phyloP scores from a whole-genome alignment of 2,113 vertebrate species.

The Ceuthmochares aereus region DNA sequence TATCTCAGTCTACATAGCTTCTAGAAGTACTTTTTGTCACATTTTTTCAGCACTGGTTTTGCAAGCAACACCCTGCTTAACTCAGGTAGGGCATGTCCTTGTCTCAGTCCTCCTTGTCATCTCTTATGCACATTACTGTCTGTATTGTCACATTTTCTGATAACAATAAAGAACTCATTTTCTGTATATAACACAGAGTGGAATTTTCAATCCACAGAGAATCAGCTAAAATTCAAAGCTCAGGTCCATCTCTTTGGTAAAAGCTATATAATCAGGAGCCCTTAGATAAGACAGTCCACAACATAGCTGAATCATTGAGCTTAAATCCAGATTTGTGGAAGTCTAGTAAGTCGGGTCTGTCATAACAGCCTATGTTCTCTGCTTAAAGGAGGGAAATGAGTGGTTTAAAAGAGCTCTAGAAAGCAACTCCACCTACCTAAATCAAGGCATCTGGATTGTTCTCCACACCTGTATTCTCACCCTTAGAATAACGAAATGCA shows the following conservation, averaged over 20 bases:
- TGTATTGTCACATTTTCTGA: background rate
- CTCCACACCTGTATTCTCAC: background rate
- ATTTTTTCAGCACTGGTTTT: background rate
- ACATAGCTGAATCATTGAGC: background rate
- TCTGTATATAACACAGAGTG: background rate
- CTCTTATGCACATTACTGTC: constrained; percentile 3
- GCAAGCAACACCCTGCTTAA: background rate
- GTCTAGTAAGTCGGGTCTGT: background rate
- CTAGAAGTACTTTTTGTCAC: background rate
- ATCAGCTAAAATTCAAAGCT: background rate
- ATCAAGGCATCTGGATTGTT: background rate
- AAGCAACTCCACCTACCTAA: background rate
- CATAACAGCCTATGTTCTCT: background rate
- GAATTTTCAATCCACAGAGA: background rate
- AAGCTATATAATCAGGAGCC: background rate
- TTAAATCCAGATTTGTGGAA: background rate
- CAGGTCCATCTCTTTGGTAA: background rate
- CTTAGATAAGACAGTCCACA: background rate
- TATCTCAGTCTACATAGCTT: background rate
- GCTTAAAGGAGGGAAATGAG: background rate
- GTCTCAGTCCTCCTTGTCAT: constrained; percentile 20
- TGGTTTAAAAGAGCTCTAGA: background rate
- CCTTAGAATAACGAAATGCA: background rate
- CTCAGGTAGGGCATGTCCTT: constrained; percentile 16
- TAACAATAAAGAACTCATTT: background rate